Percentiles rank a stretch among this genome's conserved stretches.
These are phyloP conservation scores for Pseudoips prasinana DNA, from an alignment of 2,888 invertebrate species.

Conservation along the genomic window DNA sequence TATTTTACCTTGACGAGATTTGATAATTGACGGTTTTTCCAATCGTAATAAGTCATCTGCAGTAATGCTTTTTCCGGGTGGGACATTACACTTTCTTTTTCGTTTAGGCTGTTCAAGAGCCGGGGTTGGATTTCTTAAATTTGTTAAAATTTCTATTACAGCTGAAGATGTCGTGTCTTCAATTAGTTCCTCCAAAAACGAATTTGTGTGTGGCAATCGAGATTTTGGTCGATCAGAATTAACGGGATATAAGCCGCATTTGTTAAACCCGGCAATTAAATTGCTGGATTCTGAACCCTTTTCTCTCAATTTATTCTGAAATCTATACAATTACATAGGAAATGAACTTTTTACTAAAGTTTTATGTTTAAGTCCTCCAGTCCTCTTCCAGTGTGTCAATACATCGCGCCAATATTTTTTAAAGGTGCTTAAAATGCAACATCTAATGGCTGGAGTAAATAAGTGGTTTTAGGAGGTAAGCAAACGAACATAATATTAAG, in stretches of 20 bases:
- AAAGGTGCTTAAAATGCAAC: conserved; percentile 9
- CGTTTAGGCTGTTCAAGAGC: conserved; percentile 8
- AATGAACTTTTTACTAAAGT: conserved; percentile 12
- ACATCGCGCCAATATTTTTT: conserved; percentile 6
- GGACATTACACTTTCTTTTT: conserved; percentile 5
- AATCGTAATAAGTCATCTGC: conserved; percentile 3
- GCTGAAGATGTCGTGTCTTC: conserved; percentile 4
- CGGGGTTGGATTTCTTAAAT: conserved; percentile 6
- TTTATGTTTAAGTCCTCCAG: conserved; percentile 8
- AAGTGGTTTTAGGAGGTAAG: conserved; percentile 9
- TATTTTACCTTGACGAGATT: not conserved
- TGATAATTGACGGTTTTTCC: not conserved
- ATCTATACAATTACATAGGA: conserved; percentile 5
- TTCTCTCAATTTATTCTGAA: conserved; percentile 5
- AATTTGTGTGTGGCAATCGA: conserved; percentile 6
- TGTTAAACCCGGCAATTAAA: conserved; percentile 9
- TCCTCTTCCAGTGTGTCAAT: conserved; percentile 6
- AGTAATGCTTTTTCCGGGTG: conserved; percentile 7
- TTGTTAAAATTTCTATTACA: conserved; percentile 5
- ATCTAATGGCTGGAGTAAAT: conserved; percentile 10
- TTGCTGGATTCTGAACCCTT: no score
- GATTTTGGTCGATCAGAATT: conserved; percentile 5
- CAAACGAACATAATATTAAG: conserved; percentile 6
- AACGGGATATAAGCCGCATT: conserved; percentile 12
- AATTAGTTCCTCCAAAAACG: conserved; percentile 3